Percentiles rank a stretch among this genome's conserved stretches.
phyloP scores from a whole-genome alignment of 1,140 invertebrate species.

The Pseudobourletiella spinata region DNA sequence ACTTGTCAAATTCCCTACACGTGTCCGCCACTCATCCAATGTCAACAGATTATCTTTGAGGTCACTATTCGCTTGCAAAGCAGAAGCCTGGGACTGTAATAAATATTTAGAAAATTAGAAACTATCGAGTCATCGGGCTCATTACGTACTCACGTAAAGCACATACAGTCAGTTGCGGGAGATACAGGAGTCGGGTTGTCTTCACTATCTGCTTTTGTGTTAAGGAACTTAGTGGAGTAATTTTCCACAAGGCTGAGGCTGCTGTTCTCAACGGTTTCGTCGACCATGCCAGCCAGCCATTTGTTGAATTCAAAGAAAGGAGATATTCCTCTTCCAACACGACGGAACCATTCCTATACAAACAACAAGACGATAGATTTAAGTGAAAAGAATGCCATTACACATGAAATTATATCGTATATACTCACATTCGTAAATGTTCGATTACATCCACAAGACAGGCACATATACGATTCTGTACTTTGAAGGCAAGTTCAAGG shows the following conservation, averaged over 20 bases:
- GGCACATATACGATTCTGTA: neutral
- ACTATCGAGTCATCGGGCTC: too few relatives aligned
- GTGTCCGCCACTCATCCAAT: conserved; percentile 6
- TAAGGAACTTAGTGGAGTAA: neutral
- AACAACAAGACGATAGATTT: too few relatives aligned
- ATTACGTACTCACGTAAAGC: too few relatives aligned
- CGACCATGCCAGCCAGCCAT: conserved; percentile 9
- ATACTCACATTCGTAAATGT: conserved; percentile 7
- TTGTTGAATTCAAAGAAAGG: neutral
- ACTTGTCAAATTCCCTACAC: neutral
- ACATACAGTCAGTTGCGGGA: neutral
- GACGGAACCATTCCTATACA: neutral
- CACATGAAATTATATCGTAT: too few relatives aligned
- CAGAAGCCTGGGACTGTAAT: neutral
- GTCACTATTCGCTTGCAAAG: neutral
- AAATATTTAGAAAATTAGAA: too few relatives aligned
- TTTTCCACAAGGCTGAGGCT: neutral
- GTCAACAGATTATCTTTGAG: conserved; percentile 6
- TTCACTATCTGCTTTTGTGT: neutral
- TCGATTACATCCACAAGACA: conserved; percentile 14
- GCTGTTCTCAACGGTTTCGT: neutral
- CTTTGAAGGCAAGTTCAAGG: conserved; percentile 2
- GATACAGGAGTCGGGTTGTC: conserved; percentile 1
- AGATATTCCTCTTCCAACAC: conserved; percentile 4
- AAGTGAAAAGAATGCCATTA: too few relatives aligned